These are phyloP conservation scores for Chymomyza costata DNA, from an alignment of 1,140 invertebrate species.

Conservation along the genomic window DNA sequence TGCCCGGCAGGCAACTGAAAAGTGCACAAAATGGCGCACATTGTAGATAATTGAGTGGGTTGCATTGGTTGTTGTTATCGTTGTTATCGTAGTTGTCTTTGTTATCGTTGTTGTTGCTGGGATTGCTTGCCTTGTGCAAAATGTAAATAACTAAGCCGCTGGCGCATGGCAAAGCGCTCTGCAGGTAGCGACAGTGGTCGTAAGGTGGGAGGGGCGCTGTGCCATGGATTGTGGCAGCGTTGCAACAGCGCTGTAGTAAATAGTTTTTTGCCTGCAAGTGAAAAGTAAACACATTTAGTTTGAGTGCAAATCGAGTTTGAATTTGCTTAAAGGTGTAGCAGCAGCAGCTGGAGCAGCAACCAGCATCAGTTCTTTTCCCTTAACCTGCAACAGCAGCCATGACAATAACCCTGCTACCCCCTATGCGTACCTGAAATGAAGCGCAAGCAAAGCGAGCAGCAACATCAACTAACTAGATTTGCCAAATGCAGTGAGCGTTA, in stretches of 20 bases:
- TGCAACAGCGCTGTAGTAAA: conserved; percentile 28
- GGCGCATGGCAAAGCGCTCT: conserved; percentile 17
- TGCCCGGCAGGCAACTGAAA: conserved; percentile 32
- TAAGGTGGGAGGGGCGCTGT: too few relatives aligned
- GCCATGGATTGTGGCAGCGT: conserved; percentile 6
- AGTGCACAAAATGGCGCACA: conserved; percentile 52
- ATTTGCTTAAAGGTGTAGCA: conserved; percentile 54
- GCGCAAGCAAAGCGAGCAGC: too few relatives aligned
- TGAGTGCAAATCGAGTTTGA: conserved; percentile 69
- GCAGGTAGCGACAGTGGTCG: too few relatives aligned
- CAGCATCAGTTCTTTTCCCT: not conserved
- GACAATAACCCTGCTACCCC: too few relatives aligned
- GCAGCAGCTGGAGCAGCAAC: conserved; percentile 6
- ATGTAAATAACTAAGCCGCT: conserved; percentile 41
- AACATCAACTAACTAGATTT: conserved; percentile 38
- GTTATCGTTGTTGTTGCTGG: conserved; percentile 3
- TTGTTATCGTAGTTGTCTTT: conserved; percentile 12
- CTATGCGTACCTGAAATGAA: too few relatives aligned
- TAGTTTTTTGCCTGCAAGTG: conserved; percentile 61
- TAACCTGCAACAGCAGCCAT: too few relatives aligned
- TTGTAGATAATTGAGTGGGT: conserved; percentile 37
- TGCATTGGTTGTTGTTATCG: conserved; percentile 13
- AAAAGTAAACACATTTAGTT: conserved; percentile 64
- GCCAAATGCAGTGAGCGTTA: conserved; percentile 39
- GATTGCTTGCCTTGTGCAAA: conserved; percentile 4